Evolutionary conservation across 2,113 vertebrate genomes (phyloP).

Genomic region (Macquaria australasica): DNA sequence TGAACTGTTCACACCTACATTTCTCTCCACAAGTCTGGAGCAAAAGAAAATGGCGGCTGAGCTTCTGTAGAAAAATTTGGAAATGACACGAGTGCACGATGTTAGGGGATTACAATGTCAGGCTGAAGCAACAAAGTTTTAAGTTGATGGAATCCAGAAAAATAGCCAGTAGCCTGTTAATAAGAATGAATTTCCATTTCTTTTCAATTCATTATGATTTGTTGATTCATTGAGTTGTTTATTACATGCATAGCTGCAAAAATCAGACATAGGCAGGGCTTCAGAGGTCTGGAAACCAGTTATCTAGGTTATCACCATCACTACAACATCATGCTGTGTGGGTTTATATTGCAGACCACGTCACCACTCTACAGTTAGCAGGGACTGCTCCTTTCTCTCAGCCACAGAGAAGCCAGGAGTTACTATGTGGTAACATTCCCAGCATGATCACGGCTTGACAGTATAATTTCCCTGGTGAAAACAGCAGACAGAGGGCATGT

Average conservation of each 20-base stretch:
- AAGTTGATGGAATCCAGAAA: too few relatives aligned
- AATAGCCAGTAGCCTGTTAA: neutral
- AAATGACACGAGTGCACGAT: too few relatives aligned
- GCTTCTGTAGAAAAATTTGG: too few relatives aligned
- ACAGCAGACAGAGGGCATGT: conserved; percentile 27
- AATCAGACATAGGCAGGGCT: neutral
- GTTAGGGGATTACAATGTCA: too few relatives aligned
- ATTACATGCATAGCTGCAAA: neutral
- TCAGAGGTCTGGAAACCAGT: neutral
- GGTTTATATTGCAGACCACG: conserved; percentile 9
- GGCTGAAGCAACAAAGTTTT: too few relatives aligned
- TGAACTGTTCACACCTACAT: too few relatives aligned
- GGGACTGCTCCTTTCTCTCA: neutral
- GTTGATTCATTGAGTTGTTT: neutral
- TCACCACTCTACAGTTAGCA: neutral
- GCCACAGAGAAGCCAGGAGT: neutral
- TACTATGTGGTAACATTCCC: neutral
- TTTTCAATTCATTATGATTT: neutral
- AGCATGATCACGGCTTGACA: conserved; percentile 2
- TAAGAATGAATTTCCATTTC: neutral
- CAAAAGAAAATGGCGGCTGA: too few relatives aligned
- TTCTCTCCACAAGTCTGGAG: too few relatives aligned
- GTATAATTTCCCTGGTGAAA: conserved; percentile 9
- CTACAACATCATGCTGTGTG: neutral
- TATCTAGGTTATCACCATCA: neutral